phyloP scores from a whole-genome alignment of 2,113 vertebrate genomes.

The Oncorhynchus masou region DNA sequence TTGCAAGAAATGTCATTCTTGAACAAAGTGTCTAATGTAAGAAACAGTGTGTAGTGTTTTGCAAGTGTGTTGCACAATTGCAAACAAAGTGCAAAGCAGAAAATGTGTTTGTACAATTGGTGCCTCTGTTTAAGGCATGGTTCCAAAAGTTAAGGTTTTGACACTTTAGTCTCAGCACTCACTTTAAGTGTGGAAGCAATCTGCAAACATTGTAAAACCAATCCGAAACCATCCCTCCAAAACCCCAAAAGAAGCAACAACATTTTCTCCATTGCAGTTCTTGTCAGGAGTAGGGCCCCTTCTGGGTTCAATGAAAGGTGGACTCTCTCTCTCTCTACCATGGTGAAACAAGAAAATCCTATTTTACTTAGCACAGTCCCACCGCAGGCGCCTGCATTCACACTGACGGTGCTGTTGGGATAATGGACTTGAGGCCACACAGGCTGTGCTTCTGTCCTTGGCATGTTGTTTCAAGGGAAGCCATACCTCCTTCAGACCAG shows the following conservation, averaged over 20 bases:
- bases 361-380: neutral
- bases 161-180: no score
- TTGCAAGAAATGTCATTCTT: no score
- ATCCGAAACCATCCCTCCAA: neutral
- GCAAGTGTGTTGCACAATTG: no score
- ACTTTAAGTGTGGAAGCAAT: no score
- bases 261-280: neutral
- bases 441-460: neutral
- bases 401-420: neutral
- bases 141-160: no score
- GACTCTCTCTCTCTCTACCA: no score
- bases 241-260: neutral
- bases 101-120: no score
- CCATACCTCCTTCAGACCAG: neutral
- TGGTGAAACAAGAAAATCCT: neutral
- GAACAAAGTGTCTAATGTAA: no score
- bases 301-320: neutral
- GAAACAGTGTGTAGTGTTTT: no score
- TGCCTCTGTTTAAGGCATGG: no score
- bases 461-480: neutral
- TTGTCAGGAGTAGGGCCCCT: neutral
- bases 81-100: no score
- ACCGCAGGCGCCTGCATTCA: neutral
- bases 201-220: no score
- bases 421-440: neutral